These are phyloP conservation scores for Eurytoma adleriae DNA, from an alignment of 2,888 invertebrate species.

Conservation along the genomic window DNA sequence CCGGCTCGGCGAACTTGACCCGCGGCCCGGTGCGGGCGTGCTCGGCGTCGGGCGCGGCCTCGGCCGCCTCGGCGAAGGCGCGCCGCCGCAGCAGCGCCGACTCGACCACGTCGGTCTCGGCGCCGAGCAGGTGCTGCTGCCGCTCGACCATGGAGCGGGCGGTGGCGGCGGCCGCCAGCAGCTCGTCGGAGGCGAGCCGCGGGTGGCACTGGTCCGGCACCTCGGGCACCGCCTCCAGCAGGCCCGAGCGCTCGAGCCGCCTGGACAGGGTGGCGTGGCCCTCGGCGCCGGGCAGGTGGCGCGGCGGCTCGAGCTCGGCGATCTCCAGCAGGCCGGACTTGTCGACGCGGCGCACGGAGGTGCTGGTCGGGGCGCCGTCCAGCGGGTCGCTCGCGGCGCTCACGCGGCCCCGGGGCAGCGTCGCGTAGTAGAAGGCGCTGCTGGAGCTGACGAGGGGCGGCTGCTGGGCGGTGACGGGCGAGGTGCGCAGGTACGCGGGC, in stretches of 20 bases:
- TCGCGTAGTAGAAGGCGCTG: slow-evolving; percentile 62
- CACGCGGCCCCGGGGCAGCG: slow-evolving; percentile 61
- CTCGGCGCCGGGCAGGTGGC: slow-evolving; percentile 59
- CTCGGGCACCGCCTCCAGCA: slow-evolving; percentile 72
- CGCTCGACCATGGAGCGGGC: slow-evolving; percentile 60
- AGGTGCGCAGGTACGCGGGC: slow-evolving; percentile 51
- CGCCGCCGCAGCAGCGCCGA: slow-evolving; percentile 42
- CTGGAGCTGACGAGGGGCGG: slow-evolving; percentile 38
- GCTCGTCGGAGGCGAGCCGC: slow-evolving; percentile 53
- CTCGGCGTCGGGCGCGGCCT: neutral
- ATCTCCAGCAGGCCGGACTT: slow-evolving; percentile 71
- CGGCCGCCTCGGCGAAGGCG: slow-evolving; percentile 49
- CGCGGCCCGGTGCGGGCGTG: slow-evolving; percentile 8
- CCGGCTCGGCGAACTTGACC: slow-evolving; percentile 51
- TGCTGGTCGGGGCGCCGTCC: slow-evolving; percentile 61
- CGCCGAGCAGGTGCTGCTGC: slow-evolving; percentile 62
- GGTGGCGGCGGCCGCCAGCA: slow-evolving; percentile 51
- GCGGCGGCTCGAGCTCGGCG: slow-evolving; percentile 61
- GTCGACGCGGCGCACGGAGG: slow-evolving; percentile 69
- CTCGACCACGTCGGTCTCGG: slow-evolving; percentile 58
- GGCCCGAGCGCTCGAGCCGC: slow-evolving; percentile 67
- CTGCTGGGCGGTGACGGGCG: slow-evolving; percentile 53
- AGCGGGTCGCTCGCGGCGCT: slow-evolving; percentile 45
- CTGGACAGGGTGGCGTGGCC: slow-evolving; percentile 62
- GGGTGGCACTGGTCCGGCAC: slow-evolving; percentile 64